A percentile compares a stretch with the other conserved stretches of the same genome.
Evolutionary conservation across 1,140 invertebrate species (phyloP).

Genomic region (Diuraphis noxia): DNA sequence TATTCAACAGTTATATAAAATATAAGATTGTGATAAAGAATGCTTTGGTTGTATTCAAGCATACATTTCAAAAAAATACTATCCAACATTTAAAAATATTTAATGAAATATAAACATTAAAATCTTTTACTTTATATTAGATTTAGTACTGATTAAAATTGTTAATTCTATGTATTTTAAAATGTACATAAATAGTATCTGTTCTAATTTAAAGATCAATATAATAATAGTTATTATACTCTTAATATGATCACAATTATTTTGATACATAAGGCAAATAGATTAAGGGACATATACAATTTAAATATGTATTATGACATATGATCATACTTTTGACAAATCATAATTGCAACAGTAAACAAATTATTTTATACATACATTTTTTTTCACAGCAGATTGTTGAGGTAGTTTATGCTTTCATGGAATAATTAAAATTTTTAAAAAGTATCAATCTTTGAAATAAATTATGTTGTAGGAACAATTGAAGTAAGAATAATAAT

Average conservation of each 20-base stretch:
- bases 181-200: neutral
- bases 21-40: neutral
- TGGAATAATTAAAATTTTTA: neutral
- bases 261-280: neutral
- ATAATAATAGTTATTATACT: neutral
- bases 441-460: neutral
- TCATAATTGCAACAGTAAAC: neutral
- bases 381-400: neutral
- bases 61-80: neutral
- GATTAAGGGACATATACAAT: neutral
- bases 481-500: neutral
- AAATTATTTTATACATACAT: neutral
- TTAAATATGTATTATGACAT: neutral
- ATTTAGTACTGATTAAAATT: neutral
- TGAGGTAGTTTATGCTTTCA: neutral
- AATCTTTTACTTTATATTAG: neutral
- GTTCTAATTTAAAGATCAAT: neutral
- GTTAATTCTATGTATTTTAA: neutral
- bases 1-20: neutral
- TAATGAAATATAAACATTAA: neutral
- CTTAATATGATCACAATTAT: neutral
- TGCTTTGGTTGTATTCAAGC: neutral
- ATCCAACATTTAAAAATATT: neutral
- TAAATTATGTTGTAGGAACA: neutral
- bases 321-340: neutral